Evolutionary conservation across 1,140 invertebrate genomes (phyloP).

Genomic region (Heterodera schachtii): DNA sequence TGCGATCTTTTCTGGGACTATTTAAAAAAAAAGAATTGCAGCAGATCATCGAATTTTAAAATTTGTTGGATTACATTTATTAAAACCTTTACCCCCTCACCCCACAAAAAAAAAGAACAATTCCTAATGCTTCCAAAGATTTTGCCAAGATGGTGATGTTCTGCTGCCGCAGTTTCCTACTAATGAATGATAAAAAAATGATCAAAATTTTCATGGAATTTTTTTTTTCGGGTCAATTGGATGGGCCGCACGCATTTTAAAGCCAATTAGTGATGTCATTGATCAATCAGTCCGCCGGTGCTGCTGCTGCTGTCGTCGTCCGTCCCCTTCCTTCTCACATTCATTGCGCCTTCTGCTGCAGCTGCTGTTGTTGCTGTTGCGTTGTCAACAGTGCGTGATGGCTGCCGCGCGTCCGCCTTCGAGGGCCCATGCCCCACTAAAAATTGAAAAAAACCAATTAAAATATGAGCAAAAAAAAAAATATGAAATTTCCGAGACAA

Average conservation of each 20-base stretch:
- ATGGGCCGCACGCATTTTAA: background rate
- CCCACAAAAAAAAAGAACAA: too few relatives aligned
- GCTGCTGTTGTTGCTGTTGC: background rate
- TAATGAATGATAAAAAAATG: too few relatives aligned
- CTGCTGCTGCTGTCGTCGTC: background rate
- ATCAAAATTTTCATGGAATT: too few relatives aligned
- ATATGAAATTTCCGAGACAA: slow-evolving; percentile 15
- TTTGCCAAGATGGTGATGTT: too few relatives aligned
- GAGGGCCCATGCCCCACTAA: slow-evolving; percentile 30
- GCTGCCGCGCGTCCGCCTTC: background rate
- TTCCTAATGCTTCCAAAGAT: too few relatives aligned
- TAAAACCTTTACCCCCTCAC: too few relatives aligned
- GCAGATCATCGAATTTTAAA: too few relatives aligned
- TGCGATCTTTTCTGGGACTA: too few relatives aligned
- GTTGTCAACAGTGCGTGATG: background rate
- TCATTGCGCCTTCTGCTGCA: background rate
- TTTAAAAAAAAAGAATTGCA: too few relatives aligned
- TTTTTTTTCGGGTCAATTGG: too few relatives aligned
- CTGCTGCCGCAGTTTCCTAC: too few relatives aligned
- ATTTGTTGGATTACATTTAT: too few relatives aligned
- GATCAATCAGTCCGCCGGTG: background rate
- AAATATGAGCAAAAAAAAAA: slow-evolving; percentile 8
- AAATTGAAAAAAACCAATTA: background rate
- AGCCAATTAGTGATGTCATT: background rate
- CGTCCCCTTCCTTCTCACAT: background rate